Conservation (phyloP, 2,888 invertebrate species). For the Hoplodrina ambigua region DNA sequence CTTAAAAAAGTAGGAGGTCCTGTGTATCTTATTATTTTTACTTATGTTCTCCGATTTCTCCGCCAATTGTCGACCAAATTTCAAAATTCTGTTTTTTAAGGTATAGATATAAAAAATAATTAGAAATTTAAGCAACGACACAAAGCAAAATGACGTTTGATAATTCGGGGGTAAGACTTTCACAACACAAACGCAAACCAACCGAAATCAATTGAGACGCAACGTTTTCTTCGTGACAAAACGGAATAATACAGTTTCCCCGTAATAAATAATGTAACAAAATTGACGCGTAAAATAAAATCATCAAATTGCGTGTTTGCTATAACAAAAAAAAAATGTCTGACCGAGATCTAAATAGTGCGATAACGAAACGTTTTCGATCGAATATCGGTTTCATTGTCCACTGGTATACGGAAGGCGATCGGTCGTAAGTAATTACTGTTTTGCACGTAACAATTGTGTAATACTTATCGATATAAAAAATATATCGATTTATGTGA, state of each 20-base stretch:
- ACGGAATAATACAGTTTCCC: conserved; percentile 44
- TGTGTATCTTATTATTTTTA: no score
- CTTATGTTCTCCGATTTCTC: no score
- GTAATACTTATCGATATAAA: conserved; percentile 78
- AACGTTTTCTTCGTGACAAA: conserved; percentile 52
- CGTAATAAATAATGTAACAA: conserved; percentile 59
- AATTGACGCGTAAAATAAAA: conserved; percentile 69
- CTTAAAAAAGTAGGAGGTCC: no score
- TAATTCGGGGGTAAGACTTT: conserved; percentile 18
- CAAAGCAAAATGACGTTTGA: neutral
- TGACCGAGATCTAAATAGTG: conserved; percentile 83
- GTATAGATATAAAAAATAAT: no score
- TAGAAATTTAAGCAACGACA: neutral
- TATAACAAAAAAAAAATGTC: conserved; percentile 80
- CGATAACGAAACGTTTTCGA: conserved; percentile 80
- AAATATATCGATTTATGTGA: conserved; percentile 71
- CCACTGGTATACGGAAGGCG: conserved; percentile 85
- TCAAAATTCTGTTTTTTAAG: neutral
- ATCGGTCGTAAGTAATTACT: conserved; percentile 80
- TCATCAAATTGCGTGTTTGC: conserved; percentile 82
- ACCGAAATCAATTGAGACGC: conserved; percentile 35
- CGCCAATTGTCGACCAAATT: no score
- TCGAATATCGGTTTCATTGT: conserved; percentile 86
- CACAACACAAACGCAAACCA: conserved; percentile 21
- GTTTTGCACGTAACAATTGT: conserved; percentile 85